Conservation (phyloP, 2,888 invertebrate species). For the Acleris sparsana region DNA sequence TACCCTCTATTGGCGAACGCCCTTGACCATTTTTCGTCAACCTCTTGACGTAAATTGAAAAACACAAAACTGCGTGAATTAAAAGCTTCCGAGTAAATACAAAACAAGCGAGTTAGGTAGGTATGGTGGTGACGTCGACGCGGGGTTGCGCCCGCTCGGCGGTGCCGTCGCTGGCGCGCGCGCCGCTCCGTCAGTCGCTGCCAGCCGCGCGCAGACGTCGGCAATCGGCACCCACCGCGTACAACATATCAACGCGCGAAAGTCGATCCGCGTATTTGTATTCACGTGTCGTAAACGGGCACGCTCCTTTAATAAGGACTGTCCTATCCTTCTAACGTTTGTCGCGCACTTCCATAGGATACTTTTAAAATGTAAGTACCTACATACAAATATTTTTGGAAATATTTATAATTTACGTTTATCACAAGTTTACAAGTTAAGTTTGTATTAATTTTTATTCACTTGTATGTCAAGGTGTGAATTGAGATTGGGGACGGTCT, state of each 20-base stretch:
- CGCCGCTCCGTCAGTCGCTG: conserved; percentile 61
- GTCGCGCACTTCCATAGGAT: conserved; percentile 47
- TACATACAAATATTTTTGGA: conserved; percentile 11
- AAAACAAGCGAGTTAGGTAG: conserved; percentile 17
- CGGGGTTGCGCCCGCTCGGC: conserved; percentile 36
- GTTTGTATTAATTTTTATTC: not conserved
- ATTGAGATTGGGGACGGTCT: conserved; percentile 1
- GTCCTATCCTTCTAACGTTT: conserved; percentile 54
- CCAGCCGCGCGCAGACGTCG: conserved; percentile 58
- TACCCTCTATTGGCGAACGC: no score
- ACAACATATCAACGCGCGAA: conserved; percentile 61
- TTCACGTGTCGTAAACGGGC: conserved; percentile 62
- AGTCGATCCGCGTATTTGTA: conserved; percentile 66
- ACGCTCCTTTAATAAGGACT: conserved; percentile 60
- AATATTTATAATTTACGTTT: not conserved
- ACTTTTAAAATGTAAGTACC: conserved; percentile 55
- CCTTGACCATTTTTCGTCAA: no score
- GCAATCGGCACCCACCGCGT: conserved; percentile 61
- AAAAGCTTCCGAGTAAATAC: no score
- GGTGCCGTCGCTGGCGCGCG: conserved; percentile 37
- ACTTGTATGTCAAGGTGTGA: conserved; percentile 1
- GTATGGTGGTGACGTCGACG: conserved; percentile 48
- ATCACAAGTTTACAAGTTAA: not conserved
- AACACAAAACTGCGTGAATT: no score
- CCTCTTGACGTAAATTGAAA: no score